phyloP scores from a whole-genome alignment of 1,140 invertebrate genomes.

The Ostrea edulis region DNA sequence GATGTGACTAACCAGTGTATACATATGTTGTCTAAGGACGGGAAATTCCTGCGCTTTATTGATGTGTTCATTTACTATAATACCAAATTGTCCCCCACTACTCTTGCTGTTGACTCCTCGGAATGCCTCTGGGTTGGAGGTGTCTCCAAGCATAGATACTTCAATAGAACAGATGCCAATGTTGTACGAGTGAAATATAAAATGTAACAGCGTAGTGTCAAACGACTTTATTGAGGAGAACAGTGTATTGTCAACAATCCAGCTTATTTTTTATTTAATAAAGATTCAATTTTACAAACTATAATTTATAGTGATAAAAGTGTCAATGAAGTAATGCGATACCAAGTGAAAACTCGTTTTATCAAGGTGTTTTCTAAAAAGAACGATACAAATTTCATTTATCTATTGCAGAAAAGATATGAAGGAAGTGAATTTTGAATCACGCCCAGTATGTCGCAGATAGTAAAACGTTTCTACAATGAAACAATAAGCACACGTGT shows the following conservation, averaged over 20 bases:
- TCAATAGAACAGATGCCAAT: slow-evolving; percentile 32
- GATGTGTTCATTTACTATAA: slow-evolving; percentile 21
- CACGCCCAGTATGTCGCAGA: slow-evolving; percentile 1
- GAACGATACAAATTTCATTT: neutral
- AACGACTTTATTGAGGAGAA: neutral
- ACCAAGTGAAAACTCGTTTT: neutral
- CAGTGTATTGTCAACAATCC: too few species aligned
- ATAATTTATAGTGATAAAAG: too few species aligned
- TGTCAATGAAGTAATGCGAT: neutral
- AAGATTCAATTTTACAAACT: neutral
- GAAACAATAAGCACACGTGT: neutral
- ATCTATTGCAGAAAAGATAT: neutral
- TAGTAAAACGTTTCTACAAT: neutral
- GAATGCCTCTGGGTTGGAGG: slow-evolving; percentile 41
- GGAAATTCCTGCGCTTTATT: slow-evolving; percentile 13
- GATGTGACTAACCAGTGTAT: slow-evolving; percentile 29
- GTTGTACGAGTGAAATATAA: slow-evolving; percentile 35
- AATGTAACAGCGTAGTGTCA: slow-evolving; percentile 10
- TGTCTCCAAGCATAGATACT: slow-evolving; percentile 38
- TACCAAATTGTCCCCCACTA: slow-evolving; percentile 29
- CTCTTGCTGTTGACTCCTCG: slow-evolving; percentile 2
- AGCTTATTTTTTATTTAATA: neutral
- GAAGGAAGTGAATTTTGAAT: neutral
- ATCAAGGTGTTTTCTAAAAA: neutral
- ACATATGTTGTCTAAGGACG: slow-evolving; percentile 24